A percentile compares a stretch with the other conserved stretches of the same genome.
These are phyloP conservation scores for Apogon talboti DNA, from an alignment of 2,797 vertebrate species.

Conservation along the genomic window DNA sequence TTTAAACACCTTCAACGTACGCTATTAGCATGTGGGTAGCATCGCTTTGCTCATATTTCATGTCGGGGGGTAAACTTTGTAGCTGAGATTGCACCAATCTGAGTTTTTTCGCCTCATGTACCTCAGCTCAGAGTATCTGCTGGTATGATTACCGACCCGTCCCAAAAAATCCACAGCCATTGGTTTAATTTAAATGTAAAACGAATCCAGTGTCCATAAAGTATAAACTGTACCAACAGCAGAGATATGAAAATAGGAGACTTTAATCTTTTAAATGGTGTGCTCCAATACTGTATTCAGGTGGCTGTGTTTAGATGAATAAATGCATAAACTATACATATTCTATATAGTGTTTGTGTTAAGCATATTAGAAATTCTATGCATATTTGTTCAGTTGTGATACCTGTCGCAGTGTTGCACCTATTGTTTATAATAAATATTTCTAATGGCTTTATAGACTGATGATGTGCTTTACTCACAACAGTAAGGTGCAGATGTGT, in stretches of 20 bases:
- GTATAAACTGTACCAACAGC: not conserved
- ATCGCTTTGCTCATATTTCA: slow-evolving; percentile 11
- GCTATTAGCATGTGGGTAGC: not conserved
- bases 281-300: not conserved
- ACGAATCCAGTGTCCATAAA: not conserved
- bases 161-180: not conserved
- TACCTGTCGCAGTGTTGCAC: too few relatives aligned
- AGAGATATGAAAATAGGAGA: not conserved
- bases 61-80: slow-evolving; percentile 4
- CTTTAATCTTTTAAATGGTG: not conserved
- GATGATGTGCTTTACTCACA: too few relatives aligned
- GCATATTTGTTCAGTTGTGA: not conserved
- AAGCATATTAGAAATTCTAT: not conserved
- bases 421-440: not conserved
- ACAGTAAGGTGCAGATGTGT: too few relatives aligned
- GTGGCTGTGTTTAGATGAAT: not conserved
- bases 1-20: too few relatives aligned
- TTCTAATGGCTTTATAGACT: slow-evolving; percentile 2
- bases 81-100: not conserved
- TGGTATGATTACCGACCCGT: not conserved
- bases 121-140: not conserved
- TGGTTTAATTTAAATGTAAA: not conserved
- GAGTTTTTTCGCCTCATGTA: not conserved
- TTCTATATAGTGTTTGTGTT: not conserved
- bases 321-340: slow-evolving; percentile 5